A percentile compares a stretch with the other conserved stretches of the same genome.
These are phyloP conservation scores for Electrophaes corylata DNA, from an alignment of 2,888 invertebrate genomes.

Conservation along the genomic window DNA sequence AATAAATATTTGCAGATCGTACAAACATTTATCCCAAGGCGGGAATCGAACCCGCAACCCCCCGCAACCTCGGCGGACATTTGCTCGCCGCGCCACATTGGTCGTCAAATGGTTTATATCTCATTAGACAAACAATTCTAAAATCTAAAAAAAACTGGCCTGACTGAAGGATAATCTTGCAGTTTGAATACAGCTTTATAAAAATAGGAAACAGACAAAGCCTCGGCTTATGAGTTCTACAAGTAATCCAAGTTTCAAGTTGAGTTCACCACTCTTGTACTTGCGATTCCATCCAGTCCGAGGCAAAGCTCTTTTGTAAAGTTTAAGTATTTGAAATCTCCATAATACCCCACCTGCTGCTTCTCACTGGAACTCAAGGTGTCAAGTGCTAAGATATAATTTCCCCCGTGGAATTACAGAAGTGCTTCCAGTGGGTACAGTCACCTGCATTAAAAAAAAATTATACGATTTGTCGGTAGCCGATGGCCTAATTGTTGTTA, in stretches of 20 bases:
- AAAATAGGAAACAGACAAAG: background rate
- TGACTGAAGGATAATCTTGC: background rate
- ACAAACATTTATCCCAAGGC: too few relatives aligned
- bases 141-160: too few relatives aligned
- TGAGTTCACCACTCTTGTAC: constrained; percentile 2
- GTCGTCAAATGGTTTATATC: too few relatives aligned
- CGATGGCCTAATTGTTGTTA: too few relatives aligned
- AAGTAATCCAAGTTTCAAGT: background rate
- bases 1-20: too few relatives aligned
- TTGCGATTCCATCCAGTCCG: constrained; percentile 10
- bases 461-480: too few relatives aligned
- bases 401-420: constrained; percentile 24
- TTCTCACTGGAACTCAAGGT: constrained; percentile 25
- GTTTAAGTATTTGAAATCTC: constrained; percentile 25
- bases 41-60: too few relatives aligned
- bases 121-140: too few relatives aligned
- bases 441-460: too few relatives aligned
- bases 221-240: background rate
- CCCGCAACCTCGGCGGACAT: too few relatives aligned
- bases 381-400: constrained; percentile 25
- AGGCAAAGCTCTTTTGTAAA: constrained; percentile 26
- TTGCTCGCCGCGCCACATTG: too few relatives aligned
- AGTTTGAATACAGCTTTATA: background rate
- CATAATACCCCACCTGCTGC: constrained; percentile 27
- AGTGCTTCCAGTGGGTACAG: constrained; percentile 13